phyloP scores from a whole-genome alignment of 2,797 vertebrate species.

The Sorex maritimensis region DNA sequence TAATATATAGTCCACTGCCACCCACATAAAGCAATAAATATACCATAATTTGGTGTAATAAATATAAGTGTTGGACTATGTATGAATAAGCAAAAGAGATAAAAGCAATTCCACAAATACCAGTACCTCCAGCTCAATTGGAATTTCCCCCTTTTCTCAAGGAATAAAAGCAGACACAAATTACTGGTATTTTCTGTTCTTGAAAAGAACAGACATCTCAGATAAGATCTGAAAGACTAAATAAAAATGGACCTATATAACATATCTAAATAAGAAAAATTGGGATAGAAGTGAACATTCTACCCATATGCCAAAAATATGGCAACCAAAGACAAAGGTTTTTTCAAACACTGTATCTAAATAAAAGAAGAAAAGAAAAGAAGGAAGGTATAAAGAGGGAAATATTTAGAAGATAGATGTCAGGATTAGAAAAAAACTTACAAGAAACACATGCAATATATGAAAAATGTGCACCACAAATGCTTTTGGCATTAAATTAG shows the following conservation, averaged over 20 bases:
- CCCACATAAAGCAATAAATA: background rate
- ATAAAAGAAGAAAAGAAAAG: constrained; percentile 73
- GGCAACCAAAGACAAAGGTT: constrained; percentile 52
- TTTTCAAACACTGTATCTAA: constrained; percentile 61
- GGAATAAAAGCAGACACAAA: constrained; percentile 34
- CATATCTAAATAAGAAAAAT: background rate
- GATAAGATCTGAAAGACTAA: background rate
- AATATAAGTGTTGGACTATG: constrained; percentile 29
- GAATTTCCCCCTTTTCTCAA: constrained; percentile 33
- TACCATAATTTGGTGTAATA: background rate
- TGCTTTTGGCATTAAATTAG: background rate
- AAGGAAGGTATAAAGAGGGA: constrained; percentile 73
- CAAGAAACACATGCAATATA: constrained; percentile 51
- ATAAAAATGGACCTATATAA: background rate
- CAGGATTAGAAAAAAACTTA: constrained; percentile 59
- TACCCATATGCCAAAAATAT: background rate
- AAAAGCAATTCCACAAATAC: constrained; percentile 31
- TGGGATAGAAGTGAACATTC: background rate
- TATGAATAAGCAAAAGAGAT: constrained; percentile 54
- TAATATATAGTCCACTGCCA: constrained; percentile 1
- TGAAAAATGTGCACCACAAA: constrained; percentile 45
- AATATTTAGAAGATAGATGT: constrained; percentile 75
- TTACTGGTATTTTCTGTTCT: background rate
- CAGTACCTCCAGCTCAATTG: background rate
- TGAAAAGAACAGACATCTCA: background rate